Conservation (phyloP, 1,140 invertebrate genomes). For the Zaprionus vittiger region DNA sequence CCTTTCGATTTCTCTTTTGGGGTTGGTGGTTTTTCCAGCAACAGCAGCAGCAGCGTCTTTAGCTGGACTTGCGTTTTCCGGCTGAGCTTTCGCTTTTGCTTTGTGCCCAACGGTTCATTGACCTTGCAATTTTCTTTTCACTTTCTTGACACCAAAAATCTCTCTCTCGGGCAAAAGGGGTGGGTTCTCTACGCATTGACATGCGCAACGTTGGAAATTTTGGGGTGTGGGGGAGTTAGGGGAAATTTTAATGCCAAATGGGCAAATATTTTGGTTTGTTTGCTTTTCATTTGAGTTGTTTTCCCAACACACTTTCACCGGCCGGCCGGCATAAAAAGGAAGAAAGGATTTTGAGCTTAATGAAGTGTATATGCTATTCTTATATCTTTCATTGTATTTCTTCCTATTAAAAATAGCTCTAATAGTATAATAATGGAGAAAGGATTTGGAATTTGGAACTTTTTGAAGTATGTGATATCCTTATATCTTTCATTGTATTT, state of each 20-base stretch:
- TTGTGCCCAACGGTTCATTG: slow-evolving; percentile 56
- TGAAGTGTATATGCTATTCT: neutral
- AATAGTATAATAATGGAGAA: neutral
- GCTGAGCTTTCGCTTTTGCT: slow-evolving; percentile 49
- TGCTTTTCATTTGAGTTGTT: slow-evolving; percentile 47
- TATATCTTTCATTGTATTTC: neutral
- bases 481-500: neutral
- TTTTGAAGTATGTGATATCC: too few relatives aligned
- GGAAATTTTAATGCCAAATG: slow-evolving; percentile 22
- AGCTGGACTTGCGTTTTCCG: slow-evolving; percentile 41
- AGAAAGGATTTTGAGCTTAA: neutral
- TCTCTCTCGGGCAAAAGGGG: slow-evolving; percentile 27
- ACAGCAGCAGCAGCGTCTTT: slow-evolving; percentile 1
- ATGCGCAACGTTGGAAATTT: slow-evolving; percentile 54
- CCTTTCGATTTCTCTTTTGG: slow-evolving; percentile 16
- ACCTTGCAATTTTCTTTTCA: slow-evolving; percentile 71
- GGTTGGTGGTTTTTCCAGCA: slow-evolving; percentile 44
- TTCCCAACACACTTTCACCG: slow-evolving; percentile 23
- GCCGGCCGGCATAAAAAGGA: slow-evolving; percentile 35
- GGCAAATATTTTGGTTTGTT: slow-evolving; percentile 52
- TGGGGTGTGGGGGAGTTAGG: neutral
- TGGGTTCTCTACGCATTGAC: slow-evolving; percentile 38
- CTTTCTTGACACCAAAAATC: slow-evolving; percentile 62
- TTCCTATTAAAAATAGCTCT: too few relatives aligned
- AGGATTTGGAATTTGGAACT: neutral